Evolutionary conservation across 2,113 vertebrate genomes (phyloP), one percentile per base, ranked within the genome.

Genomic region (Spilogale gracilis): DNA sequence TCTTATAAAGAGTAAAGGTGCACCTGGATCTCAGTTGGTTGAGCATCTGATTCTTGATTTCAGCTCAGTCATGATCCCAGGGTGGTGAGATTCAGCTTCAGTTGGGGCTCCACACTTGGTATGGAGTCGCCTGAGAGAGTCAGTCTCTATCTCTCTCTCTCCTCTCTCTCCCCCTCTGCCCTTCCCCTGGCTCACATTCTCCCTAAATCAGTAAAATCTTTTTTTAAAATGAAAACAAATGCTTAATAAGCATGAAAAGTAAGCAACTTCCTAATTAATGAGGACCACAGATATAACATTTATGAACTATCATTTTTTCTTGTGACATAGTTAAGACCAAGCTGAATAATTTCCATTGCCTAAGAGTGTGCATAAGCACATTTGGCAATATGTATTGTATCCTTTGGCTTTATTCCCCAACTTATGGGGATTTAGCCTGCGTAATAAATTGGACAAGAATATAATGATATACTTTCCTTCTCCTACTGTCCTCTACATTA

Each of bases 361-460:
- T 60, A 23, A 87, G n/a, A 90, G 48, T 2, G 6, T 50, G 2
- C 1, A 1, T 4, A 90, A 14, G 6, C 65, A 82, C 11, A 65
- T 27, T 71, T 63, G 81, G 23, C 14, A 73, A 63, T 27, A 63
- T 18, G 6, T 13, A 58, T 20, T 38, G n/a, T 32, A 25, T 21
- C 25, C 14, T 83, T 95, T 93, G 69, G 12, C 32, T 80, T 95
- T 30, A 60, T 73, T 85, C 20, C 38, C 48, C 25, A 61, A 54
- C 25, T 82, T 83, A 45, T 7, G 27, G 27, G 14, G 83, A 79
- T 58, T 32, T 25, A 54, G 32, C 25, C 45, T 71, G 81, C 74
- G 30, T 60, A 96, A 87, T 54, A 95, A 78, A 90, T 8, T 78
- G 23, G n/a, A 73, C 9, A 81, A 90, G 65, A 89, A 96, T 81